Conservation (phyloP, 2,797 vertebrate genomes). For the Podarcis lilfordi region DNA sequence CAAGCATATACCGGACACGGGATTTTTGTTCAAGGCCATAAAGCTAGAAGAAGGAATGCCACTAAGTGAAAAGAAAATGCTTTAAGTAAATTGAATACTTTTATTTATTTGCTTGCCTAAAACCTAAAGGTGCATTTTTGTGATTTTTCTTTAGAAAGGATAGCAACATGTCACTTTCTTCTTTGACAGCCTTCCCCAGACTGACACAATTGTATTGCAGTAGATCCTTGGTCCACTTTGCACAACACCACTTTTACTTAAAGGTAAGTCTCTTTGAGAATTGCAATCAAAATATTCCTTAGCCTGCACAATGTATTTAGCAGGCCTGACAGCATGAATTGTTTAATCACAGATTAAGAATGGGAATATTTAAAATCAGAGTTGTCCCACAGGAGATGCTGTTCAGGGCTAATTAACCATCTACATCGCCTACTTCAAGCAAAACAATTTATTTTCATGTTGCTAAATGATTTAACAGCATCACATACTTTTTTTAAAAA, state of each 20-base stretch:
- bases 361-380: neutral
- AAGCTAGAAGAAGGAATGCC: fast-evolving
- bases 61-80: fast-evolving
- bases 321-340: neutral
- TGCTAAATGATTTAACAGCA: neutral
- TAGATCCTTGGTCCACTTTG: fast-evolving
- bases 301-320: neutral
- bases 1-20: neutral
- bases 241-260: neutral
- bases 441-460: neutral
- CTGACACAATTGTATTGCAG: neutral
- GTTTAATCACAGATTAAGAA: neutral
- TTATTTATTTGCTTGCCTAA: neutral
- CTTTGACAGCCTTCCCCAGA: conserved; percentile 14
- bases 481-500: neutral
- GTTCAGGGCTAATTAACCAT: neutral
- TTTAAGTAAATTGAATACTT: neutral
- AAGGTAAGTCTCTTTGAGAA: neutral
- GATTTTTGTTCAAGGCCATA: neutral
- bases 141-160: conserved; percentile 67
- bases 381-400: neutral
- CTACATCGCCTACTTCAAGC: too few relatives aligned
- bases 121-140: conserved; percentile 44
- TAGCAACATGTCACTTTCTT: conserved; percentile 60
- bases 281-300: neutral